Percentiles rank a stretch among this genome's conserved stretches.
Conservation (phyloP, 2,113 vertebrate species). For the Sylvia atricapilla region DNA sequence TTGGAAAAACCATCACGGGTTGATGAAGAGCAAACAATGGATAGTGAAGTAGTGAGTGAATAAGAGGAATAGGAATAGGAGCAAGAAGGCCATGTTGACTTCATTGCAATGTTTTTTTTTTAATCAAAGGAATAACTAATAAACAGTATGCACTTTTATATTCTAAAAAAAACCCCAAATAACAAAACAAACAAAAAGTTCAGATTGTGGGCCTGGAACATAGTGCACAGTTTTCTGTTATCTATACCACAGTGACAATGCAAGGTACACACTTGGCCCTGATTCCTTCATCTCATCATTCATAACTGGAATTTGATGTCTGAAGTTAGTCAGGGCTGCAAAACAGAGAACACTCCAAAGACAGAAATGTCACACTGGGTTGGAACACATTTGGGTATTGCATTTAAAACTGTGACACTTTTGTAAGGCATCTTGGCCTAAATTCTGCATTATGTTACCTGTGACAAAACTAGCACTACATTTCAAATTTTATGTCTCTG, state of each 20-base stretch:
- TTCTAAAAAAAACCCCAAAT: neutral
- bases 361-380: neutral
- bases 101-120: neutral
- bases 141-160: neutral
- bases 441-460: neutral
- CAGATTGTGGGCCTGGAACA: neutral
- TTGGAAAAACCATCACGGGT: neutral
- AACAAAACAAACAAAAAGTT: neutral
- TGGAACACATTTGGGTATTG: neutral
- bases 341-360: neutral
- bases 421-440: neutral
- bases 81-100: neutral
- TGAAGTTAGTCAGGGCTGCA: neutral
- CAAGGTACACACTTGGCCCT: neutral
- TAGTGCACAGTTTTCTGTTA: neutral
- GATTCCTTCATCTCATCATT: neutral
- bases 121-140: neutral
- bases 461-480: neutral
- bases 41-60: neutral
- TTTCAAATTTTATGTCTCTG: constrained; percentile 2
- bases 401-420: neutral
- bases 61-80: neutral
- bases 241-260: neutral
- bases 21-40: neutral
- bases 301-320: neutral